Evolutionary conservation across 30 jellyfish, hydroid and myxozoan genomes (phyloP).

Genomic region (Hydractinia echinata): DNA sequence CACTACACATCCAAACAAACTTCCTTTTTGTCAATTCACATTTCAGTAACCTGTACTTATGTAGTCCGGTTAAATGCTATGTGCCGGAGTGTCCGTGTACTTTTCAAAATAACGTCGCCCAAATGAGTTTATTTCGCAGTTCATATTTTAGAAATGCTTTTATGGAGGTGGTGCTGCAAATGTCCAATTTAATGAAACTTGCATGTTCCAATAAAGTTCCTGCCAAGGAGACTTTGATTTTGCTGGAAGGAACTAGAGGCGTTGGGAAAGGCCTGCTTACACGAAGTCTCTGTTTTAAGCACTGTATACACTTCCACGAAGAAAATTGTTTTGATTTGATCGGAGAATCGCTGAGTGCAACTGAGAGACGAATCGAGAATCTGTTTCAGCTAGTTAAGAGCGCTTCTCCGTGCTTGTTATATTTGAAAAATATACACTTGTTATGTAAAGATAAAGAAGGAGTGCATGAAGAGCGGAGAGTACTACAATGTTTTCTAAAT

Average conservation of each 20-base stretch:
- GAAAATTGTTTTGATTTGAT: constrained; percentile 52
- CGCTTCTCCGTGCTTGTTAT: constrained; percentile 63
- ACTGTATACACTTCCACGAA: constrained; percentile 55
- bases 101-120: neutral
- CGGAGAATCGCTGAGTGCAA: constrained; percentile 79
- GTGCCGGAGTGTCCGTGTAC: constrained; percentile 27
- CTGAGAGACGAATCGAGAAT: constrained; percentile 71
- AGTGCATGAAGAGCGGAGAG: constrained; percentile 73
- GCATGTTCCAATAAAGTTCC: neutral
- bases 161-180: neutral
- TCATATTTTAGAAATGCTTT: constrained; percentile 9
- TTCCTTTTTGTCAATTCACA: constrained; percentile 7
- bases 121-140: neutral
- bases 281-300: neutral
- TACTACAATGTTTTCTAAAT: constrained; percentile 33
- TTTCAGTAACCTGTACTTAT: neutral
- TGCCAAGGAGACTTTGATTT: constrained; percentile 13
- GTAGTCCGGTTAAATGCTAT: neutral
- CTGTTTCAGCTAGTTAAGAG: constrained; percentile 38
- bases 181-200: neutral
- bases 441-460: constrained; percentile 57
- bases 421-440: constrained; percentile 56
- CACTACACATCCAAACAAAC: constrained; percentile 8
- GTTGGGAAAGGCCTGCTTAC: constrained; percentile 60
- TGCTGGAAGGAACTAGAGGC: constrained; percentile 74